These are phyloP conservation scores for Vespertilio murinus DNA, from an alignment of 2,797 vertebrate species.

Conservation along the genomic window DNA sequence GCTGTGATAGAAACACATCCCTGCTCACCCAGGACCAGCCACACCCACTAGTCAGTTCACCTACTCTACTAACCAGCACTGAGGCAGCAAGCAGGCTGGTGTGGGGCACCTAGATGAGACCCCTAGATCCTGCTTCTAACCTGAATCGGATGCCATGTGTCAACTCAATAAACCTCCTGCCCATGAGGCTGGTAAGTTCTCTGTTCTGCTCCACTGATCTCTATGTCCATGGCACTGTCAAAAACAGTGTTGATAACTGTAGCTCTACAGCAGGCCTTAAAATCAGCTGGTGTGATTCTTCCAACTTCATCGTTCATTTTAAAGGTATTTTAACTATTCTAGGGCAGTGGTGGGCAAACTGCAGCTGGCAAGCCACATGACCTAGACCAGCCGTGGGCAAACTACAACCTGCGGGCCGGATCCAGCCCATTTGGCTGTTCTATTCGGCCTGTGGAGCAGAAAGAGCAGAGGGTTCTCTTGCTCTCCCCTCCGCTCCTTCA, in stretches of 20 bases:
- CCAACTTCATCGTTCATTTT: background rate
- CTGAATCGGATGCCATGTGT: background rate
- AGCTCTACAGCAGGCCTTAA: background rate
- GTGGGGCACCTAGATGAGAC: background rate
- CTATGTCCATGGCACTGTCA: background rate
- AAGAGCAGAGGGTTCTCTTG: no score
- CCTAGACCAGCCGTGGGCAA: no score
- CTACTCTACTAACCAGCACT: background rate
- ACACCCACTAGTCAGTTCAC: background rate
- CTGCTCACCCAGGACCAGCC: background rate
- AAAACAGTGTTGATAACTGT: background rate
- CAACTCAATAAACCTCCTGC: background rate
- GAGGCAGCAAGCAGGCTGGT: background rate
- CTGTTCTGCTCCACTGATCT: background rate
- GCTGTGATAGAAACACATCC: conserved; percentile 48
- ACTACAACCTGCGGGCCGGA: no score
- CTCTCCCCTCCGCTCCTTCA: no score
- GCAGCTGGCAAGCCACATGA: no score
- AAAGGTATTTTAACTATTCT: background rate
- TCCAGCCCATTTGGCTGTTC: no score
- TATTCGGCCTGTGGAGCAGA: no score
- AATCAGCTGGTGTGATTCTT: background rate
- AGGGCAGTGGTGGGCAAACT: no score
- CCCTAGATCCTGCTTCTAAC: background rate
- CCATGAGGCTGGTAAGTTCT: background rate